A percentile compares a stretch with the other conserved stretches of the same genome.
Conservation (phyloP, 1,140 invertebrate species). For the Drosophila seguyi region DNA sequence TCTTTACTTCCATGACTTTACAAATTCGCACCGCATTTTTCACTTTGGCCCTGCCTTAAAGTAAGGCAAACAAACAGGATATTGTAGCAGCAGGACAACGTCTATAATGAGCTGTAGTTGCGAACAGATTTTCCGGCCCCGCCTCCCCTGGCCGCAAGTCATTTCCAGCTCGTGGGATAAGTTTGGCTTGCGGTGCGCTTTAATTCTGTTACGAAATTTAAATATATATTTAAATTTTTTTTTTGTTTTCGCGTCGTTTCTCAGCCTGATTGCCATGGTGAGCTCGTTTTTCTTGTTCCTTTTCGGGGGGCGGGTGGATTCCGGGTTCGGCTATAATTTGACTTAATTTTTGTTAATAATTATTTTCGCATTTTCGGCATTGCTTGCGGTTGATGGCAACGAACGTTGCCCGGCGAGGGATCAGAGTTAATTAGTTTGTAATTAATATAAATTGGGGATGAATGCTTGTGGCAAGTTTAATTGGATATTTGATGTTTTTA, state of each 20-base stretch:
- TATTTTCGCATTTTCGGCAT: constrained; percentile 80
- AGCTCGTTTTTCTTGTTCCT: constrained; percentile 4
- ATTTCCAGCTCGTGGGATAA: constrained; percentile 49
- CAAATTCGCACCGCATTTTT: constrained; percentile 43
- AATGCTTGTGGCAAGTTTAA: constrained; percentile 84
- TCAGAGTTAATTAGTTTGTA: constrained; percentile 84
- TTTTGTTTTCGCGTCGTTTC: constrained; percentile 23
- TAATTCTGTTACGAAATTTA: constrained; percentile 70
- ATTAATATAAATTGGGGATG: constrained; percentile 84
- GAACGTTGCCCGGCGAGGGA: constrained; percentile 67
- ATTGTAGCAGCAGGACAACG: constrained; percentile 22
- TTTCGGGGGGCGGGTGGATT: constrained; percentile 6
- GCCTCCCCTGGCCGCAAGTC: constrained; percentile 15
- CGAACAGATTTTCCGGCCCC: constrained; percentile 56
- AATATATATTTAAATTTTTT: constrained; percentile 44
- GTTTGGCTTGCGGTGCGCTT: constrained; percentile 45
- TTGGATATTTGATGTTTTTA: constrained; percentile 83
- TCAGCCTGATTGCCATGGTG: constrained; percentile 59
- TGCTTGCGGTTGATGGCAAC: constrained; percentile 63
- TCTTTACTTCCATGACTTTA: constrained; percentile 63
- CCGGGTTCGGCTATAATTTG: constrained; percentile 64
- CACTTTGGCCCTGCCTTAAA: constrained; percentile 51
- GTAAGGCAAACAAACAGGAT: constrained; percentile 53
- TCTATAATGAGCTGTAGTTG: constrained; percentile 80
- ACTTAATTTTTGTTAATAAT: constrained; percentile 84